Conservation (phyloP, 2,113 vertebrate genomes). For the Halichoeres trimaculatus region DNA sequence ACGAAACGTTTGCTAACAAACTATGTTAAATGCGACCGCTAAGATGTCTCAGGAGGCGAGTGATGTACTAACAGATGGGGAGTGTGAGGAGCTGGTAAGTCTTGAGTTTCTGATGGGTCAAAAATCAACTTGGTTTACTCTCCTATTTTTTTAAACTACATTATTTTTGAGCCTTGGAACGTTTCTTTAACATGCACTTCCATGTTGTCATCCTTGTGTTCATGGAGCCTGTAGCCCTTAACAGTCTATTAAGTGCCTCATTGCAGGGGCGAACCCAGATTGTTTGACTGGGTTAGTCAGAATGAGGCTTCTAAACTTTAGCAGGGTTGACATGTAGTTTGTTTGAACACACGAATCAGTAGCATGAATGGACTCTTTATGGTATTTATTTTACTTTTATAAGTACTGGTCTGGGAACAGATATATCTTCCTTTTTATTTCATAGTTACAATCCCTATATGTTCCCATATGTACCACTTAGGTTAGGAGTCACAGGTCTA, state of each 20-base stretch:
- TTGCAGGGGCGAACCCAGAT: no score
- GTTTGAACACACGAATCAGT: no score
- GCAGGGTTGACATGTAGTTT: no score
- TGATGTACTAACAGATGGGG: constrained; percentile 79
- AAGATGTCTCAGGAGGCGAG: constrained; percentile 76
- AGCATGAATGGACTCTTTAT: no score
- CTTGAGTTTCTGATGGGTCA: neutral
- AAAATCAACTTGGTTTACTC: neutral
- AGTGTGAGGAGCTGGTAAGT: constrained; percentile 81
- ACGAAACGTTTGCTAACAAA: constrained; percentile 15
- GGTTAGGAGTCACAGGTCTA: neutral
- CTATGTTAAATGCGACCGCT: constrained; percentile 28
- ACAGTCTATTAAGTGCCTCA: neutral
- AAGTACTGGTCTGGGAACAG: no score
- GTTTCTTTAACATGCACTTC: neutral
- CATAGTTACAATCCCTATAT: no score
- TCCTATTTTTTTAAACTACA: neutral
- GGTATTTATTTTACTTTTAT: no score
- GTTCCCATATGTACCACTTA: neutral
- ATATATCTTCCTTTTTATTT: no score
- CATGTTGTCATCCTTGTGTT: neutral
- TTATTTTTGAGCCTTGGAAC: neutral
- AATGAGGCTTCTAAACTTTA: neutral
- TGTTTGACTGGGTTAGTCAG: no score
- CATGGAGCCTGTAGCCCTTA: neutral